Evolutionary conservation across 2,113 vertebrate genomes (phyloP).

Genomic region (Tinamus guttatus): DNA sequence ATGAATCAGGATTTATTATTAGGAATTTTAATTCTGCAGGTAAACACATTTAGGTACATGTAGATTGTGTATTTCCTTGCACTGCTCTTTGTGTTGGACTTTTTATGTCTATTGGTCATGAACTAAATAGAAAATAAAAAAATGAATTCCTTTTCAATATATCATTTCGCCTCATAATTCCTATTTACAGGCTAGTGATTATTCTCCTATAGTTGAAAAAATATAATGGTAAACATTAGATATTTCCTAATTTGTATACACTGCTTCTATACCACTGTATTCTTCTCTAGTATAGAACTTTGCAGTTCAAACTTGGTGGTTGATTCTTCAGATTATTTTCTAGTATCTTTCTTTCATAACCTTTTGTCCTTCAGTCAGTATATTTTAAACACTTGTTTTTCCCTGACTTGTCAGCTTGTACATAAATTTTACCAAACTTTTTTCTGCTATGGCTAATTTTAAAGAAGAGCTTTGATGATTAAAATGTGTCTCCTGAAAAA

Average conservation of each 20-base stretch:
- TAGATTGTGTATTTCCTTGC: slow-evolving; percentile 20
- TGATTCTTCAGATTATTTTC: not conserved
- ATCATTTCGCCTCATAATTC: slow-evolving; percentile 56
- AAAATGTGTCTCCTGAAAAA: not conserved
- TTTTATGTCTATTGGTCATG: slow-evolving; percentile 18
- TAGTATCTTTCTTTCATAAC: not conserved
- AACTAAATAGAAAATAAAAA: slow-evolving; percentile 55
- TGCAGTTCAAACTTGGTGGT: not conserved
- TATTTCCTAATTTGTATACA: slow-evolving; percentile 11
- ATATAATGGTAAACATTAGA: slow-evolving; percentile 22
- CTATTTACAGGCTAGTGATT: slow-evolving; percentile 55
- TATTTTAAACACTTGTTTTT: not conserved
- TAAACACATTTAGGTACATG: slow-evolving; percentile 16
- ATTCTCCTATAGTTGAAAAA: slow-evolving; percentile 29
- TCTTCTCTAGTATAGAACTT: not conserved
- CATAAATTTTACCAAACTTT: slow-evolving; percentile 33
- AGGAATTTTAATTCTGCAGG: slow-evolving; percentile 23
- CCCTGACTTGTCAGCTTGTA: not conserved
- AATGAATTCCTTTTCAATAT: slow-evolving; percentile 36
- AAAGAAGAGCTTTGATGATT: not conserved
- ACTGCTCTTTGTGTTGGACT: not conserved
- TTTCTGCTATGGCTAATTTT: slow-evolving; percentile 11
- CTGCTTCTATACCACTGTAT: not conserved
- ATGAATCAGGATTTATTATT: slow-evolving; percentile 18
- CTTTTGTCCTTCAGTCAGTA: slow-evolving; percentile 17